Conservation (phyloP, 2,113 vertebrate genomes). For the Marmota monax region DNA sequence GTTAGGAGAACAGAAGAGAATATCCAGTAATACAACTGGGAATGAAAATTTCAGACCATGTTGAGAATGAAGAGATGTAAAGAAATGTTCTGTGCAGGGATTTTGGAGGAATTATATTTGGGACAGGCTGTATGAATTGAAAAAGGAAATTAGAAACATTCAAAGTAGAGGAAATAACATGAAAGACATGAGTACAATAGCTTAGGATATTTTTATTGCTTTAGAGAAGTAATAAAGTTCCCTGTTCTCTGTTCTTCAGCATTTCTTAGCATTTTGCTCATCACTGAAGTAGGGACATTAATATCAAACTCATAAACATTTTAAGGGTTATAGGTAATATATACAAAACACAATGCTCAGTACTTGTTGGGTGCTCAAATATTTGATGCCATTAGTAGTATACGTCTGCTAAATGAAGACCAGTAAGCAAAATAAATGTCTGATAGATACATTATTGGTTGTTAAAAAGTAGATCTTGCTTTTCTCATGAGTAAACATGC, state of each 20-base stretch:
- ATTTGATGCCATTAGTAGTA: constrained; percentile 16
- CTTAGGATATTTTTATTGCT: neutral
- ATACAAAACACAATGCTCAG: neutral
- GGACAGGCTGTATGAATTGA: neutral
- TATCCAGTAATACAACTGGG: neutral
- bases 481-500: constrained; percentile 21
- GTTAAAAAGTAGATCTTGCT: constrained; percentile 63
- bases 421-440: neutral
- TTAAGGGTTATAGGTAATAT: neutral
- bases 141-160: constrained; percentile 18
- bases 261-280: constrained; percentile 9
- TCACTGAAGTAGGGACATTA: neutral
- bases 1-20: neutral
- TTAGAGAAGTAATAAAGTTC: neutral
- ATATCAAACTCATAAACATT: neutral
- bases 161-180: constrained; percentile 23
- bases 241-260: neutral
- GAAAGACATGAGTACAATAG: neutral
- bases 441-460: neutral
- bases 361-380: neutral
- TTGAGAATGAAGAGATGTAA: constrained; percentile 5
- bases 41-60: neutral
- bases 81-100: neutral
- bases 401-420: neutral
- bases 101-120: constrained; percentile 36